Conservation (phyloP, 2,113 vertebrate species). For the Puffinus mauretanicus region DNA sequence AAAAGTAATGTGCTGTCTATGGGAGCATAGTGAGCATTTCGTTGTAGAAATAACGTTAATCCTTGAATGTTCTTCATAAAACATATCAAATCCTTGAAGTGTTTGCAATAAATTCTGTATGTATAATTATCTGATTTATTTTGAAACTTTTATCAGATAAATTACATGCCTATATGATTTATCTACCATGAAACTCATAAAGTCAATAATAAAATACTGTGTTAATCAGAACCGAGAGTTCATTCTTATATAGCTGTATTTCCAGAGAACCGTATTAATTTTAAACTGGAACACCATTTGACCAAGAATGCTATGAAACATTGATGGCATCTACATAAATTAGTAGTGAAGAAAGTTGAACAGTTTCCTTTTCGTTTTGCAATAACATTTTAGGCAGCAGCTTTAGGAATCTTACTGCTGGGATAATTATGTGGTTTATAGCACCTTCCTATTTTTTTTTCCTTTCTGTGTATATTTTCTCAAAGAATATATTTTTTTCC, state of each 20-base stretch:
- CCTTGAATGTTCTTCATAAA: background rate
- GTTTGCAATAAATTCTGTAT: background rate
- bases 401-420: background rate
- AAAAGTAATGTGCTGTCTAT: background rate
- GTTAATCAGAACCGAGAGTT: background rate
- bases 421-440: background rate
- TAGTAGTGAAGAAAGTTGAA: background rate
- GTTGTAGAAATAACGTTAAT: background rate
- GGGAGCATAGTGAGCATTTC: background rate
- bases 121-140: background rate
- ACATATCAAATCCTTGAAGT: background rate
- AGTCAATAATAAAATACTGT: background rate
- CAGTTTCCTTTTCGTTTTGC: background rate
- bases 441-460: background rate
- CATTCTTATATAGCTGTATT: background rate
- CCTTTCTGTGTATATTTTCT: background rate
- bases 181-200: background rate
- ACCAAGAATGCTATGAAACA: background rate
- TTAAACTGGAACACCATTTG: background rate
- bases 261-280: background rate
- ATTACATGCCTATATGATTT: background rate
- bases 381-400: background rate
- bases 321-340: background rate
- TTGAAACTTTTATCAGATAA: conserved; percentile 3
- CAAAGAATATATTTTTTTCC: background rate